These are phyloP conservation scores for Drosophila kanapiae DNA, from an alignment of 1,140 invertebrate species.

Conservation along the genomic window DNA sequence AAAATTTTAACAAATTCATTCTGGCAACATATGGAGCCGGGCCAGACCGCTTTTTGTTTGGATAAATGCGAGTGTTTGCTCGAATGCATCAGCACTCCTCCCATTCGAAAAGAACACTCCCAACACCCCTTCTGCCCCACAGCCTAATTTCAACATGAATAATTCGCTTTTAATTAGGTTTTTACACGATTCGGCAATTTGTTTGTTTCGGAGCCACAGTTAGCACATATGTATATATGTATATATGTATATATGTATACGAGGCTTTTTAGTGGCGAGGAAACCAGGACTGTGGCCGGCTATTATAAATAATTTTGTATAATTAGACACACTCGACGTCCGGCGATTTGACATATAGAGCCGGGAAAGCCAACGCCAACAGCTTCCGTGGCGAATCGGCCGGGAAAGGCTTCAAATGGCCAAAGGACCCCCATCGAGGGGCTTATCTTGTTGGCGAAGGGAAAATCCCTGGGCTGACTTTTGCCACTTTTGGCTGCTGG, in stretches of 20 bases:
- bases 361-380: conserved; percentile 23
- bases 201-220: conserved; percentile 49
- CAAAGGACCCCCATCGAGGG: conserved; percentile 27
- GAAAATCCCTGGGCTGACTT: conserved; percentile 60
- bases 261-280: background rate
- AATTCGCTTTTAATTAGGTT: conserved; percentile 82
- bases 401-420: conserved; percentile 15
- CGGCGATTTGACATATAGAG: conserved; percentile 70
- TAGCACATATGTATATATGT: conserved; percentile 6
- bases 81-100: conserved; percentile 26
- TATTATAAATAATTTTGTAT: conserved; percentile 83
- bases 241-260: background rate
- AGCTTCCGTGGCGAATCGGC: conserved; percentile 39
- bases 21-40: conserved; percentile 71
- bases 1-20: conserved; percentile 80
- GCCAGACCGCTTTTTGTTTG: conserved; percentile 72
- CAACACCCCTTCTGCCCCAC: conserved; percentile 18
- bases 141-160: conserved; percentile 67
- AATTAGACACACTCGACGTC: conserved; percentile 80
- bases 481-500: conserved; percentile 53
- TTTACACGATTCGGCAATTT: conserved; percentile 72
- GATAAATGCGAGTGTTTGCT: conserved; percentile 39
- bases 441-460: conserved; percentile 45
- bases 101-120: background rate
- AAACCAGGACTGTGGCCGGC: conserved; percentile 44